A percentile compares a stretch with the other conserved stretches of the same genome.
phyloP scores from a whole-genome alignment of 1,140 invertebrate genomes.

The Euschistus heros region DNA sequence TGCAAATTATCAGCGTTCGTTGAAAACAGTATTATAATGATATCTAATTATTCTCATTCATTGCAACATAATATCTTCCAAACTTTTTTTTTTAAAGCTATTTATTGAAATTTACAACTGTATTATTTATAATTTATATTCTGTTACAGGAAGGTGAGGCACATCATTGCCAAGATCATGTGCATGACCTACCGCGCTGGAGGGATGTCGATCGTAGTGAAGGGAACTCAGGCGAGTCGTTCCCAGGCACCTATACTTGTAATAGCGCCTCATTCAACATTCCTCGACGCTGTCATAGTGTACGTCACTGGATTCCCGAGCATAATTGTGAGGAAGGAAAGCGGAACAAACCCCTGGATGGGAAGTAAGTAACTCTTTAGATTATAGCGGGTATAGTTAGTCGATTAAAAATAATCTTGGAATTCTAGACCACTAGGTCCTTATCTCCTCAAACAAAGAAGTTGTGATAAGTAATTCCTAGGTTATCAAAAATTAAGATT shows the following conservation, averaged over 20 bases:
- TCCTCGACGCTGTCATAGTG: slow-evolving; percentile 71
- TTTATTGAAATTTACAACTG: too few species aligned
- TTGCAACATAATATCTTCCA: too few species aligned
- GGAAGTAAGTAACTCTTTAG: slow-evolving; percentile 55
- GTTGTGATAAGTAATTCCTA: too few species aligned
- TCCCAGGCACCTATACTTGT: slow-evolving; percentile 71
- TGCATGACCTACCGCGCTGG: slow-evolving; percentile 60
- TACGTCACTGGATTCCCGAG: slow-evolving; percentile 67
- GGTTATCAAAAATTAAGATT: too few species aligned
- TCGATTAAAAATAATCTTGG: background rate
- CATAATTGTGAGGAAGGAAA: slow-evolving; percentile 67
- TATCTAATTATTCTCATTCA: too few species aligned
- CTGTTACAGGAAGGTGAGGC: slow-evolving; percentile 24
- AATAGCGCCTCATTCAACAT: slow-evolving; percentile 77
- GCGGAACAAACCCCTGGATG: slow-evolving; percentile 62
- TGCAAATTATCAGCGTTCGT: too few species aligned
- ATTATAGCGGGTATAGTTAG: background rate
- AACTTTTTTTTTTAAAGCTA: too few species aligned
- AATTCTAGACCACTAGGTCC: too few species aligned
- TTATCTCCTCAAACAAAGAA: too few species aligned
- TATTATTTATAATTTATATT: too few species aligned
- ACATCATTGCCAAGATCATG: slow-evolving; percentile 42
- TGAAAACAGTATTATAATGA: too few species aligned
- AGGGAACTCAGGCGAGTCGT: slow-evolving; percentile 57
- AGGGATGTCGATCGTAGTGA: slow-evolving; percentile 65